Conservation (phyloP, 2,888 invertebrate species). For the Drosophila fulvimacula region DNA sequence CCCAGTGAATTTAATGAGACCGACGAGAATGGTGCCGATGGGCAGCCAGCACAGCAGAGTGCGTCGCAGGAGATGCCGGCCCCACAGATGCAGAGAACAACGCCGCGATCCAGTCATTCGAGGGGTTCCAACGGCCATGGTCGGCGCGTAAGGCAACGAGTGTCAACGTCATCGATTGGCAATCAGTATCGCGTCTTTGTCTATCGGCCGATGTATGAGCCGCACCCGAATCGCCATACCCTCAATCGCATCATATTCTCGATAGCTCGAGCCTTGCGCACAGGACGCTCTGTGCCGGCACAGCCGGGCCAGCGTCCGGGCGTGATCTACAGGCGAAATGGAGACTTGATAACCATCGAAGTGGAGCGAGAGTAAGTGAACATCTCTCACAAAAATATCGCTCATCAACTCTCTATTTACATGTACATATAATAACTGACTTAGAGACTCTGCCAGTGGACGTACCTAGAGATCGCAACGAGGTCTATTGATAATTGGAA, state of each 20-base stretch:
- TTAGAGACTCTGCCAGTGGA: not conserved
- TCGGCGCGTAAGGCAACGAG: not conserved
- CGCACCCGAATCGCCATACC: not conserved
- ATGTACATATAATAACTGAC: not conserved
- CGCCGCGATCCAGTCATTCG: not conserved
- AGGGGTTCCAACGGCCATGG: not conserved
- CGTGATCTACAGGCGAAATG: constrained; percentile 7
- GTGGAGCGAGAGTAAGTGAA: constrained; percentile 6
- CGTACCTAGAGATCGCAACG: not conserved
- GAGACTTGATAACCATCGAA: constrained; percentile 5
- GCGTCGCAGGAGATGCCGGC: not conserved
- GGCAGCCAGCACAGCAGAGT: not conserved
- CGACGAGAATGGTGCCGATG: accelerated
- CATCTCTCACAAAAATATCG: not conserved
- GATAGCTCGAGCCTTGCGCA: constrained; percentile 21
- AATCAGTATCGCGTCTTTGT: constrained; percentile 9
- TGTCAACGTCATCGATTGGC: not conserved
- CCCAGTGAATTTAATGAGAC: constrained; percentile 29
- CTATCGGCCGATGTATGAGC: not conserved
- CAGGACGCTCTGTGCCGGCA: not conserved
- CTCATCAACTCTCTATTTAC: no score
- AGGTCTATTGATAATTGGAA: not conserved
- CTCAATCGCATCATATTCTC: constrained; percentile 27
- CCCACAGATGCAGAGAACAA: not conserved
- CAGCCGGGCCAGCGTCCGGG: constrained; percentile 15